These are phyloP conservation scores for Sarcophaga peregrina DNA, from an alignment of 1,140 invertebrate species.

Conservation along the genomic window DNA sequence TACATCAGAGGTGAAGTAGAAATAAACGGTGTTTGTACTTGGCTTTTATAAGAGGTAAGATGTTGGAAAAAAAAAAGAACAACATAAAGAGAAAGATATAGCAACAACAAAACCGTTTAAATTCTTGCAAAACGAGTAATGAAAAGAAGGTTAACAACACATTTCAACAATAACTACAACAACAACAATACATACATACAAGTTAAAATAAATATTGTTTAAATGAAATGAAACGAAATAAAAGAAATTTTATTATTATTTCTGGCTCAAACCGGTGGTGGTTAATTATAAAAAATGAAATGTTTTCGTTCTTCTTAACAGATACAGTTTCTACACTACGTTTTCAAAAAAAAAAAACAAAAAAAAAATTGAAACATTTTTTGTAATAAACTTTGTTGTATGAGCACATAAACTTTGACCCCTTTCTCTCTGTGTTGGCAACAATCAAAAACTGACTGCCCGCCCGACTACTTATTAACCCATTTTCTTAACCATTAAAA, in stretches of 20 bases:
- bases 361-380: neutral
- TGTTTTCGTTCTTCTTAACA: neutral
- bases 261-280: slow-evolving; percentile 14
- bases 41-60: no score
- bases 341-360: neutral
- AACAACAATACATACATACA: neutral
- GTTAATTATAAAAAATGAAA: neutral
- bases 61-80: slow-evolving; percentile 5
- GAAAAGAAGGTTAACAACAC: slow-evolving; percentile 26
- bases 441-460: neutral
- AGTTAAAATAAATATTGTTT: no score
- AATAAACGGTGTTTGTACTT: no score
- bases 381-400: neutral
- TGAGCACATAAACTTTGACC: neutral
- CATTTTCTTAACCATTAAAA: no score
- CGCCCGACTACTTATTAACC: no score
- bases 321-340: neutral
- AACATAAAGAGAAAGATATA: neutral
- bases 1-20: no score
- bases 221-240: neutral
- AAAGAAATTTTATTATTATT: slow-evolving; percentile 11
- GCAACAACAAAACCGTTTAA: neutral
- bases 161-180: slow-evolving; percentile 15
- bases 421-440: neutral
- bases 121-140: slow-evolving; percentile 27